phyloP scores from a whole-genome alignment of 2,797 vertebrate species.

The Xenops minutus region DNA sequence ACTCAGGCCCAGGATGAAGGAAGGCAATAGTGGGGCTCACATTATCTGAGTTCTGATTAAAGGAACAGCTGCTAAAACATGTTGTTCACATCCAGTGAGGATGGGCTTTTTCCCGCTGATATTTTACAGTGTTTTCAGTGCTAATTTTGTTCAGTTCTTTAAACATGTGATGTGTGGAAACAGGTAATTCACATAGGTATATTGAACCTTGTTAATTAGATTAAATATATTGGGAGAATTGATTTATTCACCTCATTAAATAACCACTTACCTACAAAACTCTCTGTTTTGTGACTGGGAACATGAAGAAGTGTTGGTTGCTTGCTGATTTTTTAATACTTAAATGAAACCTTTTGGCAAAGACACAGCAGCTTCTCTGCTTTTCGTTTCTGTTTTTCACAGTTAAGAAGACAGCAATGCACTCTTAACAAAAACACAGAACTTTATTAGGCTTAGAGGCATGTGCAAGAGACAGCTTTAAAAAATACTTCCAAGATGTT shows the following conservation, averaged over 20 bases:
- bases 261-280: not conserved
- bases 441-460: conserved; percentile 6
- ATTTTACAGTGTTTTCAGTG: not conserved
- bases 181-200: not conserved
- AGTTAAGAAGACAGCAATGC: conserved; percentile 12
- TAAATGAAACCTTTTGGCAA: conserved; percentile 41
- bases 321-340: conserved; percentile 23
- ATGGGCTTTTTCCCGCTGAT: not conserved
- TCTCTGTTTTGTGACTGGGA: not conserved
- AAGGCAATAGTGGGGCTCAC: not conserved
- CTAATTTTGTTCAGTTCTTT: not conserved
- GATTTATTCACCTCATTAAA: not conserved
- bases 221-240: not conserved
- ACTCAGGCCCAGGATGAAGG: rapidly evolving
- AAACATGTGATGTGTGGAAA: not conserved
- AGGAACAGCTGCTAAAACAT: not conserved
- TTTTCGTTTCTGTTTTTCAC: conserved; percentile 35
- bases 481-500: not conserved
- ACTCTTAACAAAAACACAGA: not conserved
- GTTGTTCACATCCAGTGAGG: not conserved
- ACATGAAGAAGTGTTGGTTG: not conserved
- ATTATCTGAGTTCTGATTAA: not conserved
- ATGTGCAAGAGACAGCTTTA: not conserved
- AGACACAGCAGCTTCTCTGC: not conserved
- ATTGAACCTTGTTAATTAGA: not conserved